Evolutionary conservation across 2,888 invertebrate species (phyloP), one percentile per base, ranked within the genome.

Genomic region (Sphecodes monilicornis): DNA sequence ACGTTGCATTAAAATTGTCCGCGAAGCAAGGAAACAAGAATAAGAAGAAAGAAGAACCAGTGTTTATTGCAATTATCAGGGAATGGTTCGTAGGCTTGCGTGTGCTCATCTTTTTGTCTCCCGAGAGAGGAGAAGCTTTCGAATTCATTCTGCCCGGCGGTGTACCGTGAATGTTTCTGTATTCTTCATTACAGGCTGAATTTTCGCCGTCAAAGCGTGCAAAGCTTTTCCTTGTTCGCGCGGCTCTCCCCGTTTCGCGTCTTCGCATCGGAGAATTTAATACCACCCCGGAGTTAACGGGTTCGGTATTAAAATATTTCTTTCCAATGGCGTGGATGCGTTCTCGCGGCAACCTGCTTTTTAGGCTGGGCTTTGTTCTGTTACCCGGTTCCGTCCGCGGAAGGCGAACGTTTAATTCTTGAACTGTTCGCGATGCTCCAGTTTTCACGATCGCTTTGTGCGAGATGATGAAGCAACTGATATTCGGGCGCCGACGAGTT

Each of bases 181-280:
- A 36, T 66, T 81, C 75, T 86, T 85, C 79, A 54, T 85, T 82
- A 76, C 76, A 64, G 39, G 60, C 36, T 60, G 82, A 76, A 82
- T 76, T 69, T 76, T 39, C 66, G 73, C 76, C 66, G 70, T 82
- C 82, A 82, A 82, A 78, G 78, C 85, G 1, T 26, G 64, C 86
- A 79, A 81, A 75, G 82, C 41, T 76, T 70, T 36, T 54, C 70
- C 80, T 78, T 82, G 70, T 82, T 85, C 79, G 32, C 76, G 29
- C 32, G 41, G 39, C 43, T 80, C 54, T 54, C 70, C 39, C 39
- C 41, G 73, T 85, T 76, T 60, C 76, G 26, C 78, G 50, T 85
- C 78, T 85, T 78, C 74, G 77, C 86, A 85, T 85, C 85, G 76
- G 54, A 57, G 78, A 69, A 43, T 82, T 86, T 85, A 81, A 81